Conservation (phyloP, 2,113 vertebrate species). For the Morone chrysops region DNA sequence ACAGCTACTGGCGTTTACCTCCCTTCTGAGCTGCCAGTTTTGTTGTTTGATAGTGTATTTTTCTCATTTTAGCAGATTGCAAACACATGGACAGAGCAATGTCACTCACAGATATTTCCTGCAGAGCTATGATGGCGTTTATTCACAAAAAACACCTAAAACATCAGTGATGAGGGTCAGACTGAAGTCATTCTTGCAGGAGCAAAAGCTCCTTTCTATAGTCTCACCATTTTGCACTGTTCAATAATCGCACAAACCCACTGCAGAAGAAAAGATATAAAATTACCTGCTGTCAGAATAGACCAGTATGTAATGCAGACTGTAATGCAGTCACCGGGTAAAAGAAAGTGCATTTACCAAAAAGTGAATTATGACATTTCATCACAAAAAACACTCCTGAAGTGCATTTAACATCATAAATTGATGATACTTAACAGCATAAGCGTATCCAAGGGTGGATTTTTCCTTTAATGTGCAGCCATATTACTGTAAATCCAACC, state of each 20-base stretch:
- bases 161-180: constrained; percentile 38
- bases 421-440: constrained; percentile 9
- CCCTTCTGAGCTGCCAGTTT: constrained; percentile 32
- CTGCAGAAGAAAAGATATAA: constrained; percentile 13
- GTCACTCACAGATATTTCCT: constrained; percentile 36
- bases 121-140: constrained; percentile 33
- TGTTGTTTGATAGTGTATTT: constrained; percentile 40
- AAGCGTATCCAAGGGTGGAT: constrained; percentile 30
- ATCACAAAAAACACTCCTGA: constrained; percentile 24
- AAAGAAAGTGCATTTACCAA: constrained; percentile 49
- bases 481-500: constrained; percentile 17
- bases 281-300: neutral
- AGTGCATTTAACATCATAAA: constrained; percentile 39
- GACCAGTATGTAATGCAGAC: neutral
- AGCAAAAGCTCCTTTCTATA: constrained; percentile 36
- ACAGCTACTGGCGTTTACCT: constrained; percentile 57
- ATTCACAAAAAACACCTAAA: constrained; percentile 48
- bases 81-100: neutral
- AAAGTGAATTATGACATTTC: constrained; percentile 47
- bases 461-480: constrained; percentile 25
- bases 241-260: constrained; percentile 43
- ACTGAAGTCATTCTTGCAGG: constrained; percentile 19
- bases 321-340: constrained; percentile 18
- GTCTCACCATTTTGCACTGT: constrained; percentile 23
- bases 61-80: constrained; percentile 21